phyloP scores from a whole-genome alignment of 2,113 vertebrate species.

The Crotalus horridus region DNA sequence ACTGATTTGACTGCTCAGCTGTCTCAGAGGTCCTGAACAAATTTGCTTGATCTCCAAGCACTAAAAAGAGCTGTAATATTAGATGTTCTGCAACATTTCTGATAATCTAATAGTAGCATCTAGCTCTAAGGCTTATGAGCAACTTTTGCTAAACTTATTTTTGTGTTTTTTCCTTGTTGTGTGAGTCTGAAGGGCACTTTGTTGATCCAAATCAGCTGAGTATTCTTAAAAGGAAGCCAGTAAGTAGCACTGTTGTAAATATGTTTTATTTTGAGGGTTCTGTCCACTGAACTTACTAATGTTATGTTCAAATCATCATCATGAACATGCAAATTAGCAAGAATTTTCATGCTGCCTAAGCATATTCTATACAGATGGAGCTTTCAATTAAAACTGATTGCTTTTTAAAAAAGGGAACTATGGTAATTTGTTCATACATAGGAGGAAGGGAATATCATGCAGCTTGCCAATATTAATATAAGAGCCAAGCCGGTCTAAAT shows the following conservation, averaged over 20 bases:
- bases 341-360: background rate
- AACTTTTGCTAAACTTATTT: background rate
- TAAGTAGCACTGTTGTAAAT: background rate
- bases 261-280: background rate
- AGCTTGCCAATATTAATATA: background rate
- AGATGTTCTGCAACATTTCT: background rate
- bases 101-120: background rate
- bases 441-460: background rate
- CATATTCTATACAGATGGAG: background rate
- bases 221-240: background rate
- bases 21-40: background rate
- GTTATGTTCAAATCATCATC: background rate
- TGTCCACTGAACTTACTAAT: background rate
- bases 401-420: background rate
- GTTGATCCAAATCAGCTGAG: background rate
- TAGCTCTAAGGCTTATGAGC: background rate
- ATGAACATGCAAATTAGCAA: background rate
- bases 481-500: background rate
- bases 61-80: background rate
- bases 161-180: background rate
- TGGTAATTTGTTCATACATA: background rate
- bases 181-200: background rate
- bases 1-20: background rate
- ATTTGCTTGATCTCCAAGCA: background rate
- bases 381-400: background rate